Evolutionary conservation across 2,888 invertebrate genomes (phyloP), one percentile per base, ranked within the genome.

Genomic region (Silvanus unidentatus): DNA sequence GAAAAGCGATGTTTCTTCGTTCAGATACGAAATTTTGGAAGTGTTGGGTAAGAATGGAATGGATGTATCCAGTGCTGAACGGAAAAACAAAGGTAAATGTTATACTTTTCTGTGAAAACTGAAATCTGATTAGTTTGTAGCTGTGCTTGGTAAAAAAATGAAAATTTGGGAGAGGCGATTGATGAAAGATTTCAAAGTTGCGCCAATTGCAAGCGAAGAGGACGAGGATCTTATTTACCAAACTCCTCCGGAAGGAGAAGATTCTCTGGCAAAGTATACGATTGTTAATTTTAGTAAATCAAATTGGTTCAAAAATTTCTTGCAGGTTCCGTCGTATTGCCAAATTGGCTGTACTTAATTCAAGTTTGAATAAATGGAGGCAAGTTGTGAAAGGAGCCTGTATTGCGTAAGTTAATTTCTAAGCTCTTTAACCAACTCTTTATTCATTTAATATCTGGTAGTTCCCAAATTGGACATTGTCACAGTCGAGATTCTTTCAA

Each of bases 11-110:
- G 87, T 97, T 34, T 92, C 93, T 0, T 82, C 94, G 0, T 84
- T 96, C 76, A 80, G 93, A 54, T 96, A 88, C 64, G 95, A 97
- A 67, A 77, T 97, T 54, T 75, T 96, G 1, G 94, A 95, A 58
- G 88, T 96, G 27, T 81, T 96, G 39, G 82, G 84, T 52, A 86
- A 79, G 66, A 95, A 92, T 62, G 94, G 94, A 34, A 84, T 91
- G 86, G 86, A 91, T 65, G 82, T 87, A 1, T 83, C 85, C 0
- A 79, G 79, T 34, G 84, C 82, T 12, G 81, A 85, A 49, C 79
- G 78, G 39, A 86, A 82, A 61, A 88, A 88, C 60, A 86, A 84
- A 70, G 77, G 88, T 88, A 64, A 8, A 30, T 11, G 10, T 16
- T 39, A 34, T 15, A 28, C 13, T 15, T 4, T 1, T 11, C 11